Percentiles rank a stretch among this genome's conserved stretches.
Conservation (phyloP, 2,797 vertebrate genomes). For the Avahi laniger region DNA sequence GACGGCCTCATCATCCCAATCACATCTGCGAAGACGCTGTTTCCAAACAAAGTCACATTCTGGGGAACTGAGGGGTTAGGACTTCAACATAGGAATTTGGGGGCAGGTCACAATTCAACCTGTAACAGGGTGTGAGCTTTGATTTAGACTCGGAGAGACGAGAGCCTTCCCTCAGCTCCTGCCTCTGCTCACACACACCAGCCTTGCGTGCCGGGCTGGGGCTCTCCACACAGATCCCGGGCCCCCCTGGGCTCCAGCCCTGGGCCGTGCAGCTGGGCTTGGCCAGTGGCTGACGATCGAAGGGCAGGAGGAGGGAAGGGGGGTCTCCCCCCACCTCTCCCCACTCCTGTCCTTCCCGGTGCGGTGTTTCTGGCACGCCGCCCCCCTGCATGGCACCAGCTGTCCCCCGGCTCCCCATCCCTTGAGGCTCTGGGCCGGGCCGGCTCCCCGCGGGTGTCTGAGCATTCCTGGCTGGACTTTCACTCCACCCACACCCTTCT, state of each 20-base stretch:
- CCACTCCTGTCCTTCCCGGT: rapidly evolving
- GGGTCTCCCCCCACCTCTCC: too few relatives aligned
- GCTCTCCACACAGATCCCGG: not conserved
- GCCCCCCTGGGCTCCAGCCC: not conserved
- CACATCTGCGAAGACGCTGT: not conserved
- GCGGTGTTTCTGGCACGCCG: rapidly evolving
- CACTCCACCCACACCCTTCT: not conserved
- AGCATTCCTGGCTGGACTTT: not conserved
- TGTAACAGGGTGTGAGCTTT: not conserved
- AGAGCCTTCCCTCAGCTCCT: rapidly evolving
- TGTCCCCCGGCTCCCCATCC: too few relatives aligned
- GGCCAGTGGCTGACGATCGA: rapidly evolving
- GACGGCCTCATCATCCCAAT: rapidly evolving
- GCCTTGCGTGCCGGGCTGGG: rapidly evolving
- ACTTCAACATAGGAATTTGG: rapidly evolving
- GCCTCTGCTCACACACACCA: rapidly evolving
- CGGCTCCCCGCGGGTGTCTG: not conserved
- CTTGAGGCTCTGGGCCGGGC: not conserved
- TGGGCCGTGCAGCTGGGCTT: not conserved
- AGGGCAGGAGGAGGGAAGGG: not conserved
- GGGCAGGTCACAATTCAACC: too few relatives aligned
- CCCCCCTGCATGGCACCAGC: rapidly evolving
- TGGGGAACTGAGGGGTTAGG: not conserved
- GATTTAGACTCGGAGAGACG: not conserved
- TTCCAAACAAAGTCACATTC: not conserved